A percentile compares a stretch with the other conserved stretches of the same genome.
Evolutionary conservation across 2,888 invertebrate species (phyloP).

Genomic region (Machimus atricapillus): DNA sequence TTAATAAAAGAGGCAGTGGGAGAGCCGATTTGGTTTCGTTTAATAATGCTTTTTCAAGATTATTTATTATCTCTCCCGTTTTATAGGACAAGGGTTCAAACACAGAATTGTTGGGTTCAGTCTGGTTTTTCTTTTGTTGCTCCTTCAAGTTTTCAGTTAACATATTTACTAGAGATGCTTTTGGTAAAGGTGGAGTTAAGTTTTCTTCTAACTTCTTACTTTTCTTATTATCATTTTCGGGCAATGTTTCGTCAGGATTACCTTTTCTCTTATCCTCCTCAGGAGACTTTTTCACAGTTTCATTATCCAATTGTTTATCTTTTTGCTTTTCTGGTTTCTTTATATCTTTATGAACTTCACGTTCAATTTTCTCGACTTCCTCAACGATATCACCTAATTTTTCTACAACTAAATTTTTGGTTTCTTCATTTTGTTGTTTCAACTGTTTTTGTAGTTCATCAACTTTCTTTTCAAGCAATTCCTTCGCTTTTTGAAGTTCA

Average conservation of each 20-base stretch:
- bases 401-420: constrained; percentile 55
- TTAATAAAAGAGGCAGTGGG: constrained; percentile 56
- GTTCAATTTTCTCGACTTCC: constrained; percentile 62
- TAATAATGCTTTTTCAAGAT: constrained; percentile 40
- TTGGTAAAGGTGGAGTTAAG: neutral
- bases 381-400: constrained; percentile 56
- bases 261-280: constrained; percentile 19
- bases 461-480: constrained; percentile 57
- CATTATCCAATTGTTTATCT: constrained; percentile 49
- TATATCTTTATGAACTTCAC: constrained; percentile 62
- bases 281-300: neutral
- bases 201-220: neutral
- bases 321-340: constrained; percentile 50
- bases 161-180: constrained; percentile 53
- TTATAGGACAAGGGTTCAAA: constrained; percentile 58
- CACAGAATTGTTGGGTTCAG: constrained; percentile 46
- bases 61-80: constrained; percentile 53
- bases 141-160: constrained; percentile 51
- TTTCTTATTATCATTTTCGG: neutral
- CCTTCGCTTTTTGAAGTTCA: constrained; percentile 57
- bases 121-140: constrained; percentile 37
- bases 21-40: constrained; percentile 54
- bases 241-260: neutral
- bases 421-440: constrained; percentile 58
- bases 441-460: constrained; percentile 63